Evolutionary conservation across 2,888 invertebrate genomes (phyloP).

Genomic region (Lapara coniferarum): DNA sequence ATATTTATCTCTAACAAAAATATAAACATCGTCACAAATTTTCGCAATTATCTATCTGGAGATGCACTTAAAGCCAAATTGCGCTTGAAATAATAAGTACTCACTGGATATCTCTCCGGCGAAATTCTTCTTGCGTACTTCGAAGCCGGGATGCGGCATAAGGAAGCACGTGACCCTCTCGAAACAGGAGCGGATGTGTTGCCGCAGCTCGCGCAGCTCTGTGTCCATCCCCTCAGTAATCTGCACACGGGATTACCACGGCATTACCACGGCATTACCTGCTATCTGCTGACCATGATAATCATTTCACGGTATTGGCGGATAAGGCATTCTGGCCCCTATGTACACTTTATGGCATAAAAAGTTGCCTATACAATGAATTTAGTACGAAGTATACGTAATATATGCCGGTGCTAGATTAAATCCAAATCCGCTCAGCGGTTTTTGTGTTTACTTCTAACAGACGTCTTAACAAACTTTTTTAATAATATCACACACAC

Average conservation of each 20-base stretch:
- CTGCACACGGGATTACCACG: slow-evolving; percentile 48
- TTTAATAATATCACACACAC: too few species aligned
- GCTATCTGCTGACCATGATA: too few species aligned
- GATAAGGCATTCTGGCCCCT: too few species aligned
- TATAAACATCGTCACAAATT: not conserved
- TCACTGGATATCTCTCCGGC: slow-evolving; percentile 91
- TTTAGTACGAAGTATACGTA: too few species aligned
- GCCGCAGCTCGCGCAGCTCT: slow-evolving; percentile 94
- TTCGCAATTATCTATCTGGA: not conserved
- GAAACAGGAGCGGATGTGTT: slow-evolving; percentile 96
- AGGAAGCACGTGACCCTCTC: slow-evolving; percentile 96
- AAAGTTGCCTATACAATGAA: not conserved
- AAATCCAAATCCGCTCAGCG: too few species aligned
- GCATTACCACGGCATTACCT: not conserved
- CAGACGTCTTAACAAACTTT: too few species aligned
- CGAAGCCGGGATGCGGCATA: slow-evolving; percentile 99
- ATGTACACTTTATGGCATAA: too few species aligned
- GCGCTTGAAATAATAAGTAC: slow-evolving; percentile 43
- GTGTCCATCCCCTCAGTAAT: slow-evolving; percentile 93
- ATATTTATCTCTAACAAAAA: too few species aligned
- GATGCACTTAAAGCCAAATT: not conserved
- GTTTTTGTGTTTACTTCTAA: too few species aligned
- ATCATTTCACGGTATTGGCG: too few species aligned
- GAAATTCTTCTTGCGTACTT: slow-evolving; percentile 95
- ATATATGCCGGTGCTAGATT: too few species aligned